Conservation (phyloP, 1,140 invertebrate species). For the Wiebesia pumilae region DNA sequence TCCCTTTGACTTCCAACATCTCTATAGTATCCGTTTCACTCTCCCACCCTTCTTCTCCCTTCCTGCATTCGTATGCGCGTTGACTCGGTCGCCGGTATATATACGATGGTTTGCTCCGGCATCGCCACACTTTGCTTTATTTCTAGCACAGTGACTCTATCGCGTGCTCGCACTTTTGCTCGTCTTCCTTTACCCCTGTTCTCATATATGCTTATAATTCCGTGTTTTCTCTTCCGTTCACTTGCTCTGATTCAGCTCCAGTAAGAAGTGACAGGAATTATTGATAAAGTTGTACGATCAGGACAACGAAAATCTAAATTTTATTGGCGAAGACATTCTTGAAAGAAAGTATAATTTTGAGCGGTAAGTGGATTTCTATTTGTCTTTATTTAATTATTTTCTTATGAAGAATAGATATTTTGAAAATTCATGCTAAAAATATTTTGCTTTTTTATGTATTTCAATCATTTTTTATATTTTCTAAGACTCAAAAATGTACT, state of each 20-base stretch:
- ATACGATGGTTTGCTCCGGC: slow-evolving; percentile 58
- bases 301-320: too few relatives aligned
- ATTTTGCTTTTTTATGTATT: too few relatives aligned
- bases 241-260: neutral
- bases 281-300: neutral
- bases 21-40: slow-evolving; percentile 6
- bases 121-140: slow-evolving; percentile 62
- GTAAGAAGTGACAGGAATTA: neutral
- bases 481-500: too few relatives aligned
- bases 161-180: neutral
- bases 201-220: neutral
- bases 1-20: neutral
- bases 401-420: too few relatives aligned
- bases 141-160: slow-evolving; percentile 54
- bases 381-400: too few relatives aligned
- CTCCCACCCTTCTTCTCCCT: slow-evolving; percentile 57
- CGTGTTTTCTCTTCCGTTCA: neutral
- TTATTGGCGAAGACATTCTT: too few relatives aligned
- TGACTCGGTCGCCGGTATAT: slow-evolving; percentile 57
- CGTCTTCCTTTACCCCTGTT: neutral
- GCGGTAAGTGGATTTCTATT: too few relatives aligned
- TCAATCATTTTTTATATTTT: too few relatives aligned
- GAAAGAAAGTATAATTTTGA: too few relatives aligned
- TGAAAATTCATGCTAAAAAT: too few relatives aligned
- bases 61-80: slow-evolving; percentile 52